These are phyloP conservation scores for Aphodius granarius DNA, from an alignment of 2,888 invertebrate genomes.

Conservation along the genomic window DNA sequence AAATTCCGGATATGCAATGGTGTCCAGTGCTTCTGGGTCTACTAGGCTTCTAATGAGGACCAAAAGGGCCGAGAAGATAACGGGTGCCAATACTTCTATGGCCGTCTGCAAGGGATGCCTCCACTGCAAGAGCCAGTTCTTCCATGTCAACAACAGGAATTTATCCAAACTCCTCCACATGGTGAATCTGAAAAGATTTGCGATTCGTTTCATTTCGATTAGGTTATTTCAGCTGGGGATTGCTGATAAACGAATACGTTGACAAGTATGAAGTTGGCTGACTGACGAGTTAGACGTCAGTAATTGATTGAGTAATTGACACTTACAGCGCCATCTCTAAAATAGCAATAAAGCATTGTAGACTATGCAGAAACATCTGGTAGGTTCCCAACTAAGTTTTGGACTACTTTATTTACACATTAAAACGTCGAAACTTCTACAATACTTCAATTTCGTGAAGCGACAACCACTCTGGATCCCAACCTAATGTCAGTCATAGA, in stretches of 20 bases:
- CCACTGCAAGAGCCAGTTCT: slow-evolving; percentile 77
- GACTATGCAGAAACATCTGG: too few relatives aligned
- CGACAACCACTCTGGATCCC: too few relatives aligned
- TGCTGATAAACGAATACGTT: background rate
- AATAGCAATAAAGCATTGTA: too few relatives aligned
- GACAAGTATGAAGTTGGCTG: background rate
- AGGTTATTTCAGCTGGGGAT: slow-evolving; percentile 4
- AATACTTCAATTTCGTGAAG: too few relatives aligned
- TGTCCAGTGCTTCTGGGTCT: slow-evolving; percentile 54
- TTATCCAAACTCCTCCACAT: slow-evolving; percentile 40
- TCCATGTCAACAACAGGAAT: slow-evolving; percentile 76
- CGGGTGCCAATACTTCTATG: slow-evolving; percentile 67
- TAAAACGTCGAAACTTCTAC: too few relatives aligned
- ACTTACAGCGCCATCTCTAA: background rate
- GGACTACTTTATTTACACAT: too few relatives aligned
- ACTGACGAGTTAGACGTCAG: background rate
- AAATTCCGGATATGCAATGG: background rate
- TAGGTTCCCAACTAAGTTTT: too few relatives aligned
- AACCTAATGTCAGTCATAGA: too few relatives aligned
- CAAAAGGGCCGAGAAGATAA: slow-evolving; percentile 66
- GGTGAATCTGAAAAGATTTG: background rate
- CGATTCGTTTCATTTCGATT: slow-evolving; percentile 11
- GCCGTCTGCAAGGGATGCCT: slow-evolving; percentile 68
- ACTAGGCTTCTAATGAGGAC: slow-evolving; percentile 71
- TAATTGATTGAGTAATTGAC: background rate